Conservation (phyloP, 2,888 invertebrate genomes). For the Digitonthophagus gazella region DNA sequence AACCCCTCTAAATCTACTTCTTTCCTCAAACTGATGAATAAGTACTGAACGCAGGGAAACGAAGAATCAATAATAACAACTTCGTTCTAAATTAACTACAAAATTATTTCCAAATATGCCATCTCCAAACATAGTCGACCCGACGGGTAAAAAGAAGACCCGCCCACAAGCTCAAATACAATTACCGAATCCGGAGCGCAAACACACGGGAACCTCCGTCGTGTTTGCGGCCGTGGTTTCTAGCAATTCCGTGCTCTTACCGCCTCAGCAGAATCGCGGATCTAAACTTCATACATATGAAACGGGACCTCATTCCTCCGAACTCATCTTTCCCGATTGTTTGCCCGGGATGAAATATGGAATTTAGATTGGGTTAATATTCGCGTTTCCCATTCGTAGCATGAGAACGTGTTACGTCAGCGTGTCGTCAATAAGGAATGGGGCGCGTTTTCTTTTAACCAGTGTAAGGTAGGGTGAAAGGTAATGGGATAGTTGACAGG, state of each 20-base stretch:
- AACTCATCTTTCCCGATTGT: not conserved
- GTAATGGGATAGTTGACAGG: too few relatives aligned
- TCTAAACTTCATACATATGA: not conserved
- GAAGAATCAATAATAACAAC: too few relatives aligned
- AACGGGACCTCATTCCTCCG: not conserved
- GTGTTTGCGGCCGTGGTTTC: not conserved
- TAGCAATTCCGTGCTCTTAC: not conserved
- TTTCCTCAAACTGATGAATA: too few relatives aligned
- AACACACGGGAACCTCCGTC: not conserved
- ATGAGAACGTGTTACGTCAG: not conserved
- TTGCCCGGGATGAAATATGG: not conserved
- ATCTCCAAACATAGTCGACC: too few relatives aligned
- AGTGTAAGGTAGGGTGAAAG: too few relatives aligned
- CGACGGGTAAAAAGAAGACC: not conserved
- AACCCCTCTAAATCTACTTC: too few relatives aligned
- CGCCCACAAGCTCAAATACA: not conserved
- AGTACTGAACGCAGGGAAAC: too few relatives aligned
- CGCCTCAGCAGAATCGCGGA: not conserved
- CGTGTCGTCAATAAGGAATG: not conserved
- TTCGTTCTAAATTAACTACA: too few relatives aligned
- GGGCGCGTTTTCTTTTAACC: too few relatives aligned
- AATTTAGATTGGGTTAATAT: not conserved
- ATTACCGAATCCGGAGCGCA: slow-evolving; percentile 5
- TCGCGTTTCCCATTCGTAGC: not conserved
- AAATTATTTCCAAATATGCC: too few relatives aligned